A percentile compares a stretch with the other conserved stretches of the same genome.
phyloP scores from a whole-genome alignment of 2,888 invertebrate genomes.

The Ceratothoa steindachneri region DNA sequence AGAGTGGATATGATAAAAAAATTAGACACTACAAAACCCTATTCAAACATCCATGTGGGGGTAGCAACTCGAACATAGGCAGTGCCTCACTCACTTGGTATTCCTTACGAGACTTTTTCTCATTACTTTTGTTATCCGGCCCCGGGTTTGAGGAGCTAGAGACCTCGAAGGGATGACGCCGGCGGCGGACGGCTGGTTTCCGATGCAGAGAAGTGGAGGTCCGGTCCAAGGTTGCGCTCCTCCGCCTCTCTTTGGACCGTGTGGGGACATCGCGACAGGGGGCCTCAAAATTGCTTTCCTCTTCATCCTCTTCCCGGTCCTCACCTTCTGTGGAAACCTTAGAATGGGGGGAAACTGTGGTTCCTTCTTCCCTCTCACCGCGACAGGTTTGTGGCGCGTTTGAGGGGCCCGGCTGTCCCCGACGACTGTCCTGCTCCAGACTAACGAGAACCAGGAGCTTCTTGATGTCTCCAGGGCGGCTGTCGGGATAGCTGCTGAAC shows the following conservation, averaged over 20 bases:
- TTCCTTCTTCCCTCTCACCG: not conserved
- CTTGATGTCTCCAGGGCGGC: slow-evolving; percentile 32
- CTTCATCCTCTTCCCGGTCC: not conserved
- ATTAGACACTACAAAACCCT: too few species aligned
- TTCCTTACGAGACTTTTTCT: not conserved
- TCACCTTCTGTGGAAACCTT: not conserved
- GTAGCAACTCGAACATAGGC: too few species aligned
- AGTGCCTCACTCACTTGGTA: not conserved
- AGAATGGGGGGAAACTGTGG: not conserved
- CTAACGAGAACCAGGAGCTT: slow-evolving; percentile 34
- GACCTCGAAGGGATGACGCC: slow-evolving; percentile 22
- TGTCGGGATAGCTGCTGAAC: slow-evolving; percentile 32
- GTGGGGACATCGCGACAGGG: not conserved
- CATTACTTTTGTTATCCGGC: not conserved
- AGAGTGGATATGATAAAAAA: too few species aligned
- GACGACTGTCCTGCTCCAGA: slow-evolving; percentile 9
- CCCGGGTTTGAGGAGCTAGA: not conserved
- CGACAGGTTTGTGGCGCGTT: too few species aligned
- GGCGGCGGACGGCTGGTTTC: slow-evolving; percentile 41
- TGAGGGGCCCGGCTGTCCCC: not conserved
- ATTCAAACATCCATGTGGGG: too few species aligned
- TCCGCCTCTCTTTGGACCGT: not conserved
- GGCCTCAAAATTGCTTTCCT: not conserved
- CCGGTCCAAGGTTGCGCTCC: not conserved
- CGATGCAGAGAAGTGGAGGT: slow-evolving; percentile 26